Evolutionary conservation across 1,140 invertebrate species (phyloP).

Genomic region (Chlorops oryzae): DNA sequence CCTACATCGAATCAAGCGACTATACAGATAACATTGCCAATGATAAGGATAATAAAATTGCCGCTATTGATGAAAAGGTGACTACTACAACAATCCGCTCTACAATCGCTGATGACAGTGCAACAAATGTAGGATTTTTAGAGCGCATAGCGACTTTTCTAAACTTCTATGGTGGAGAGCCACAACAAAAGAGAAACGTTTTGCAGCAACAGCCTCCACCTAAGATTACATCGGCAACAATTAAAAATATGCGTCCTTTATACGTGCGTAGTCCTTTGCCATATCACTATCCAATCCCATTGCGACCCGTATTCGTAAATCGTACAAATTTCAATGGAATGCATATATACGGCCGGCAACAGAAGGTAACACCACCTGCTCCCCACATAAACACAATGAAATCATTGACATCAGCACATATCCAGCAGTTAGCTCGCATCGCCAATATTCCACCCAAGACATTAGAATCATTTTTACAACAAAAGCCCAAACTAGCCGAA

Average conservation of each 20-base stretch:
- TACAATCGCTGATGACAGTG: no score
- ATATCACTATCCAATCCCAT: constrained; percentile 36
- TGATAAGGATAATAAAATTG: not conserved
- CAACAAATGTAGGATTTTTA: no score
- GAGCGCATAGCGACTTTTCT: no score
- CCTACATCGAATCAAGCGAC: constrained; percentile 30
- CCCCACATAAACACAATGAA: not conserved
- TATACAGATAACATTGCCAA: constrained; percentile 21
- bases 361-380: no score
- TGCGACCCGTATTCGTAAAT: constrained; percentile 20
- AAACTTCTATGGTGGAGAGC: no score
- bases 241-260: no score
- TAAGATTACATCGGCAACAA: no score
- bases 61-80: not conserved
- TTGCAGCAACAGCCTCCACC: no score
- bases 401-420: constrained; percentile 20
- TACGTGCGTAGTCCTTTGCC: constrained; percentile 30
- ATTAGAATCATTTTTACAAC: constrained; percentile 29
- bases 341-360: no score
- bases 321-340: no score
- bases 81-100: no score
- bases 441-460: constrained; percentile 29
- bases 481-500: constrained; percentile 36
- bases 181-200: no score
- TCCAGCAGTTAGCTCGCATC: constrained; percentile 28